phyloP scores from a whole-genome alignment of 2,888 invertebrate genomes.

The Hofmannophila pseudospretella region DNA sequence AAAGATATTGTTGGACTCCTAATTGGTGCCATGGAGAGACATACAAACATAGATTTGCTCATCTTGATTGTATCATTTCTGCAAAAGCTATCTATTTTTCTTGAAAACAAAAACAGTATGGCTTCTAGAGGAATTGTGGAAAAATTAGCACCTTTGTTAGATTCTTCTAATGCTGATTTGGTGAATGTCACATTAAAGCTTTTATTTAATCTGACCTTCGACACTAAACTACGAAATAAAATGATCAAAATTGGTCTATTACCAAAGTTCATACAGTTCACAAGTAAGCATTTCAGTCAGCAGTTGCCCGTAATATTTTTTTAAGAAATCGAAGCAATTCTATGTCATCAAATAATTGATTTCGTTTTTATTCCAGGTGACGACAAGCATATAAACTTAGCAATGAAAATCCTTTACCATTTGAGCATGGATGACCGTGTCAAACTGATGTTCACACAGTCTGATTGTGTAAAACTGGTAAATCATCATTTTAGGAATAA shows the following conservation, averaged over 20 bases:
- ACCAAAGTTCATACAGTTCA: conserved; percentile 91
- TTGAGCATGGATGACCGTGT: conserved; percentile 96
- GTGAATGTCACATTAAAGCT: conserved; percentile 91
- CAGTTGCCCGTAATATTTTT: no score
- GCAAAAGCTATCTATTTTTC: conserved; percentile 95
- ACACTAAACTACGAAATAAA: conserved; percentile 88
- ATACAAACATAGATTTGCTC: conserved; percentile 90
- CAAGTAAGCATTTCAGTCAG: conserved; percentile 84
- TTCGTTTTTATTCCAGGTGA: conserved; percentile 77
- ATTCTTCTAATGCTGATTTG: conserved; percentile 81
- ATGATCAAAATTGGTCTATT: conserved; percentile 94
- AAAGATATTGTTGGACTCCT: conserved; percentile 93
- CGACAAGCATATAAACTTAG: conserved; percentile 86
- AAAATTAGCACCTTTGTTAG: conserved; percentile 88
- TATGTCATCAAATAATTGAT: no score
- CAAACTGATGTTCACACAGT: conserved; percentile 94
- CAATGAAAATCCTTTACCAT: conserved; percentile 92
- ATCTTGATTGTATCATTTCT: conserved; percentile 95
- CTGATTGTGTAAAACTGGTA: conserved; percentile 93
- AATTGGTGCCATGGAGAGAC: conserved; percentile 91
- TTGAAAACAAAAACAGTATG: conserved; percentile 97
- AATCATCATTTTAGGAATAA: conserved; percentile 23
- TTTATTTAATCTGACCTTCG: conserved; percentile 97
- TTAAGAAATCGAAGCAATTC: no score
- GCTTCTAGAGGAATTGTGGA: conserved; percentile 87